These are phyloP conservation scores for Lordiphosa fenestrarum DNA, from an alignment of 2,888 invertebrate genomes.

Conservation along the genomic window DNA sequence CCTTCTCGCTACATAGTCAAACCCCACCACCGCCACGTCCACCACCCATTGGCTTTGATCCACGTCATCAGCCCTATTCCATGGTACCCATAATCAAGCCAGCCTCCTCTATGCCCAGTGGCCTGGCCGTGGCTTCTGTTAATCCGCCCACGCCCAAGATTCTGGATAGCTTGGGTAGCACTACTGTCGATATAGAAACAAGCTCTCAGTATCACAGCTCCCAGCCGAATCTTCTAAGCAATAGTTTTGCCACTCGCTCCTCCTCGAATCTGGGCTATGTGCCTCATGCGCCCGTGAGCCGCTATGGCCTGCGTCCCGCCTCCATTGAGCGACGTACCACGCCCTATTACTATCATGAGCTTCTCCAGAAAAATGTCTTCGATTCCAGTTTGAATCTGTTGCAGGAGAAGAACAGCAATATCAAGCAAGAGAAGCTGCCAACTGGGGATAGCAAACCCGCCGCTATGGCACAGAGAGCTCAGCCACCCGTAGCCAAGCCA, in stretches of 20 bases:
- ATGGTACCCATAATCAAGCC: constrained; percentile 78
- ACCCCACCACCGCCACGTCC: constrained; percentile 77
- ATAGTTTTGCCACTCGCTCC: constrained; percentile 48
- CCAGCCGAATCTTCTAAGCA: constrained; percentile 74
- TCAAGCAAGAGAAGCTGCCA: constrained; percentile 42
- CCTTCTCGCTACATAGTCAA: constrained; percentile 59
- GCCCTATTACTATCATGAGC: constrained; percentile 79
- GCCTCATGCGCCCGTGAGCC: constrained; percentile 34
- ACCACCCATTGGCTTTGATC: constrained; percentile 62
- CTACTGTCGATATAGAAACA: constrained; percentile 35
- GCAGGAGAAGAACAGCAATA: constrained; percentile 61
- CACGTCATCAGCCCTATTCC: constrained; percentile 66
- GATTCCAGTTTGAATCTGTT: constrained; percentile 79
- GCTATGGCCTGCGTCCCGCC: constrained; percentile 43
- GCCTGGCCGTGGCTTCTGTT: constrained; percentile 49
- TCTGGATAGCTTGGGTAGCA: constrained; percentile 40
- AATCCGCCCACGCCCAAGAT: constrained; percentile 24
- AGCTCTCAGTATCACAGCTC: constrained; percentile 70
- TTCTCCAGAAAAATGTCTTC: constrained; percentile 77
- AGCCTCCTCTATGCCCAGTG: constrained; percentile 78
- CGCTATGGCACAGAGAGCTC: constrained; percentile 39
- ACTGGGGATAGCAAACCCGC: constrained; percentile 17
- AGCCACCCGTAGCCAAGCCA: constrained; percentile 47
- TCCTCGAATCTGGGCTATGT: constrained; percentile 53
- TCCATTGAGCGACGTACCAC: constrained; percentile 77